Conservation (phyloP, 2,113 vertebrate species). For the Saguinus imperator region DNA sequence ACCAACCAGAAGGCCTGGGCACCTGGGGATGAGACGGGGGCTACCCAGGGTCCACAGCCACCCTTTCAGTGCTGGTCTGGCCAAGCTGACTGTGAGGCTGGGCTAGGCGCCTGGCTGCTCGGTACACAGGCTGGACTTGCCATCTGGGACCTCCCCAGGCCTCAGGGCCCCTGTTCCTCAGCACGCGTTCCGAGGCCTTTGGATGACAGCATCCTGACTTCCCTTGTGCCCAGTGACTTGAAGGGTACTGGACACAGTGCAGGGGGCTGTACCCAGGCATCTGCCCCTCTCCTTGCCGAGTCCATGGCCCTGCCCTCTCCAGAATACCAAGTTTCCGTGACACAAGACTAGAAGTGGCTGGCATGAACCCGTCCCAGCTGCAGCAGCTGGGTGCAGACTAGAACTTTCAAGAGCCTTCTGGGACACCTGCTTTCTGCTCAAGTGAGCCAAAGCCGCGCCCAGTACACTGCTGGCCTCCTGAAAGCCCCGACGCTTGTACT, state of each 20-base stretch:
- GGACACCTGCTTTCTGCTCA: background rate
- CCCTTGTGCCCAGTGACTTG: too few relatives aligned
- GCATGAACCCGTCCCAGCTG: background rate
- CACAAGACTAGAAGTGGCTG: background rate
- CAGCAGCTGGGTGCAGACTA: background rate
- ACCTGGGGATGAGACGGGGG: slow-evolving; percentile 66
- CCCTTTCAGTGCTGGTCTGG: background rate
- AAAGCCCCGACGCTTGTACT: background rate
- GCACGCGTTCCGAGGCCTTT: background rate
- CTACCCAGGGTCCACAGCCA: background rate
- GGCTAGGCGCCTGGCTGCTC: background rate
- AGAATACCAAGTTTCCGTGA: background rate
- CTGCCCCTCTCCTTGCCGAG: background rate
- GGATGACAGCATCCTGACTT: background rate
- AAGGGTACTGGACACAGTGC: background rate
- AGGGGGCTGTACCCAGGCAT: background rate
- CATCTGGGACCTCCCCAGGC: background rate
- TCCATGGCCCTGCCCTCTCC: background rate
- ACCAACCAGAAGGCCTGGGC: slow-evolving; percentile 72
- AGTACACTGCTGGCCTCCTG: background rate
- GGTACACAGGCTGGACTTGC: background rate
- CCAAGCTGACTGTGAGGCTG: background rate
- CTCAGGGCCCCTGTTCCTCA: background rate
- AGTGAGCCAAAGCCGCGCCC: background rate
- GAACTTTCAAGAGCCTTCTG: background rate